Percentiles rank a stretch among this genome's conserved stretches.
phyloP scores from a whole-genome alignment of 2,888 invertebrate genomes.

The Baronia brevicornis region DNA sequence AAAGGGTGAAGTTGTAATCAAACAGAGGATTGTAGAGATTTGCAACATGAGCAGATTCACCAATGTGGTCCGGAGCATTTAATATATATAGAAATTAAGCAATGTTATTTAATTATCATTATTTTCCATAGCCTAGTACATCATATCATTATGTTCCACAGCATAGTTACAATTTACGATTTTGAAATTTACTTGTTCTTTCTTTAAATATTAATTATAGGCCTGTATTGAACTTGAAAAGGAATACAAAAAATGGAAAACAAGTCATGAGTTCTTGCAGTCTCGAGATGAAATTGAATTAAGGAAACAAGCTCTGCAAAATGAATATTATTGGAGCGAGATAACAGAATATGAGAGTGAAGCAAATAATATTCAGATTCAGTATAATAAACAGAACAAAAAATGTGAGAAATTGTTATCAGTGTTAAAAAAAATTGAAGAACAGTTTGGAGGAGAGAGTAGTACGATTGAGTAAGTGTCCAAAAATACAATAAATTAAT shows the following conservation, averaged over 20 bases:
- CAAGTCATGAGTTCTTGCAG: slow-evolving; percentile 70
- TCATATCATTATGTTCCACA: too few species aligned
- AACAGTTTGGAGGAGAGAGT: slow-evolving; percentile 45
- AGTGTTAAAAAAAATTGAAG: slow-evolving; percentile 45
- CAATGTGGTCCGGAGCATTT: too few species aligned
- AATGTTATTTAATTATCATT: too few species aligned
- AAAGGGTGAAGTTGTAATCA: too few species aligned
- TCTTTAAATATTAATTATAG: slow-evolving; percentile 26
- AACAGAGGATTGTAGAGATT: too few species aligned
- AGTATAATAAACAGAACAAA: slow-evolving; percentile 56
- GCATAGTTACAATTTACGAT: too few species aligned
- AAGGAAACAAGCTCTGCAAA: slow-evolving; percentile 61
- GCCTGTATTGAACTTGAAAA: slow-evolving; percentile 52
- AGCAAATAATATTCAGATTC: slow-evolving; percentile 47
- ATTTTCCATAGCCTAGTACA: too few species aligned
- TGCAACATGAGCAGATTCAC: too few species aligned
- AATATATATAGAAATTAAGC: too few species aligned
- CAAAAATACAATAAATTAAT: slow-evolving; percentile 1
- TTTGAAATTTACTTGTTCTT: background rate
- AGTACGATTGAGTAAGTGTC: slow-evolving; percentile 58
- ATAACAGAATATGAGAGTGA: slow-evolving; percentile 54
- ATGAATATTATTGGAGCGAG: slow-evolving; percentile 74
- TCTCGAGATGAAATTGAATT: slow-evolving; percentile 70
- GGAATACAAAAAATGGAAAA: slow-evolving; percentile 70
- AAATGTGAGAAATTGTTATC: slow-evolving; percentile 51